Conservation (phyloP, 2,113 vertebrate species). For the Sorex araneus region DNA sequence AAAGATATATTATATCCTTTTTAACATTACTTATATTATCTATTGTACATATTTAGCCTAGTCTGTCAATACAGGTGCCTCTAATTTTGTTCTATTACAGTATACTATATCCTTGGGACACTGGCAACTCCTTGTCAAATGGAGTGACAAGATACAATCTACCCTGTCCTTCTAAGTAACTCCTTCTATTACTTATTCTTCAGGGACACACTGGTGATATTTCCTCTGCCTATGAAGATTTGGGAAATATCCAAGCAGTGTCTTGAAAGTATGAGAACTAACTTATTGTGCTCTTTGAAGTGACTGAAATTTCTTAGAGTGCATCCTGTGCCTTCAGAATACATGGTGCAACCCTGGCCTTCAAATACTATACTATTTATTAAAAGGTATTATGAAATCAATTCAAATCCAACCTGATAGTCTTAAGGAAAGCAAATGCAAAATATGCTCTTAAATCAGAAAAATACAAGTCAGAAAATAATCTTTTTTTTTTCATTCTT, state of each 20-base stretch:
- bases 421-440: conserved; percentile 35
- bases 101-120: neutral
- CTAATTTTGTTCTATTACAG: neutral
- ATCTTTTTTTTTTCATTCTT: conserved; percentile 13
- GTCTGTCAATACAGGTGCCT: neutral
- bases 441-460: conserved; percentile 13
- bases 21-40: conserved; percentile 31
- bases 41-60: conserved; percentile 2
- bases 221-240: conserved; percentile 35
- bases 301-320: conserved; percentile 49
- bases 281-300: conserved; percentile 12
- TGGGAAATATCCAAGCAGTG: neutral
- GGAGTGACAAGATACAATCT: neutral
- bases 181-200: conserved; percentile 59
- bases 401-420: conserved; percentile 9
- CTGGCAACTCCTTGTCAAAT: conserved; percentile 50
- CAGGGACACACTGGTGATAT: conserved; percentile 17
- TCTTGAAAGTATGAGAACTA: conserved; percentile 27
- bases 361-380: conserved; percentile 25
- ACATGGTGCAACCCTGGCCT: neutral
- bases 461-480: neutral
- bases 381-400: conserved; percentile 9
- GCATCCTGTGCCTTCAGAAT: neutral
- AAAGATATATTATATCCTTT: conserved; percentile 54
- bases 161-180: conserved; percentile 7